Conservation (phyloP, 2,113 vertebrate species). For the Ginglymostoma cirratum region DNA sequence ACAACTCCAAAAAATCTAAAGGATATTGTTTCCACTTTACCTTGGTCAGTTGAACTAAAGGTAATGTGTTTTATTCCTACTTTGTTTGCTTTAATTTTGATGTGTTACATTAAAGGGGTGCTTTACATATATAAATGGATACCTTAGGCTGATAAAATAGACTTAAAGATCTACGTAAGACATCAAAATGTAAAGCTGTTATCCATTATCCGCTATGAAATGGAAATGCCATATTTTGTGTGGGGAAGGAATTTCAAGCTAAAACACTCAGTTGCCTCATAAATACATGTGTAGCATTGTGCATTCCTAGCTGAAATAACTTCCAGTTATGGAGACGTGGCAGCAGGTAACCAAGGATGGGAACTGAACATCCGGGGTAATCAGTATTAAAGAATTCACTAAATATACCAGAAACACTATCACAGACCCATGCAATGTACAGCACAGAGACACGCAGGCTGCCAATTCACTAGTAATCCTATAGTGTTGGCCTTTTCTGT, state of each 20-base stretch:
- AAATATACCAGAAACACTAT: too few relatives aligned
- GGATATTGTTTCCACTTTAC: conserved; percentile 44
- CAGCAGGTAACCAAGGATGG: too few relatives aligned
- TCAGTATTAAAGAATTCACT: too few relatives aligned
- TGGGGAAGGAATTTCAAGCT: background rate
- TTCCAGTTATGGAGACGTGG: too few relatives aligned
- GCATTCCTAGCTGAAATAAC: too few relatives aligned
- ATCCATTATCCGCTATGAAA: background rate
- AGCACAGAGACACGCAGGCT: too few relatives aligned
- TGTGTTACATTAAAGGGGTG: background rate
- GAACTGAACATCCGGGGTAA: too few relatives aligned
- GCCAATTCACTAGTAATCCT: too few relatives aligned
- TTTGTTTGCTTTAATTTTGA: background rate
- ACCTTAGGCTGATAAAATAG: background rate
- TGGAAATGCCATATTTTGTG: background rate
- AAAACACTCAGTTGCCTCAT: background rate
- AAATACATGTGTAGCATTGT: too few relatives aligned
- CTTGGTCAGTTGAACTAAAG: conserved; percentile 39
- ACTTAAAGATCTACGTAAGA: background rate
- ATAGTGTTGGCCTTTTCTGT: too few relatives aligned
- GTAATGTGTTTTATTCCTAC: conserved; percentile 38
- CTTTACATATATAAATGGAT: background rate
- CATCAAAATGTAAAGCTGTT: background rate
- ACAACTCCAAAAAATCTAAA: conserved; percentile 1
- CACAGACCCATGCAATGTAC: too few relatives aligned